A percentile compares a stretch with the other conserved stretches of the same genome.
Conservation (phyloP, 2,797 vertebrate genomes). For the Coccyzus lansbergi region DNA sequence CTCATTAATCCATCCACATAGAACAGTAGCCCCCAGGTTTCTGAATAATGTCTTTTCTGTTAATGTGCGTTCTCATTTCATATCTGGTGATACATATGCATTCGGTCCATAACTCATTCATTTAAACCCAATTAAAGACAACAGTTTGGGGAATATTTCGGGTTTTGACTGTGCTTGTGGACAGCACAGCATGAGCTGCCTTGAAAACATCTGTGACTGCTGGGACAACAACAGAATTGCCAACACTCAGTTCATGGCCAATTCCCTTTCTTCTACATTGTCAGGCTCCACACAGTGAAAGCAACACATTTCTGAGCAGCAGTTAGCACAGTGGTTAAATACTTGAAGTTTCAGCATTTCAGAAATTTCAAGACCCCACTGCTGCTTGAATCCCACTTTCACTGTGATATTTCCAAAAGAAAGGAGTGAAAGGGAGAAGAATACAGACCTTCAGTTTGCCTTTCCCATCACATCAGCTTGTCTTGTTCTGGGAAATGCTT, state of each 20-base stretch:
- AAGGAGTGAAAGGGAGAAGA: not conserved
- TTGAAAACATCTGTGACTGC: conserved; percentile 16
- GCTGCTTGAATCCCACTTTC: not conserved
- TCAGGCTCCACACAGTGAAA: not conserved
- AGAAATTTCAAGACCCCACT: not conserved
- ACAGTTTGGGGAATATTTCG: not conserved
- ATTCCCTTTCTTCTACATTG: not conserved
- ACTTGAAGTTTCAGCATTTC: rapidly evolving
- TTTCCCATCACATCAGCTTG: rapidly evolving
- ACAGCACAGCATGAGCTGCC: not conserved
- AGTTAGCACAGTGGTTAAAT: not conserved
- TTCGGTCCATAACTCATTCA: not conserved
- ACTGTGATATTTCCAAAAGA: not conserved
- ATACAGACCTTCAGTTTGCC: not conserved
- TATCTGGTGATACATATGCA: not conserved
- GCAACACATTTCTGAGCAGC: not conserved
- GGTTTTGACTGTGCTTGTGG: not conserved
- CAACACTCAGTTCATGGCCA: not conserved
- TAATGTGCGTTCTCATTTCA: not conserved
- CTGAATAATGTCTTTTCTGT: not conserved
- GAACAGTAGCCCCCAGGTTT: not conserved
- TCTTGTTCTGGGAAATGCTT: not conserved
- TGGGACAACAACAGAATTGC: not conserved
- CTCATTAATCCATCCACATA: not conserved
- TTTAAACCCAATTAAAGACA: conserved; percentile 5